Percentiles rank a stretch among this genome's conserved stretches.
Conservation (phyloP, 2,888 invertebrate species). For the Stenichneumon culpator region DNA sequence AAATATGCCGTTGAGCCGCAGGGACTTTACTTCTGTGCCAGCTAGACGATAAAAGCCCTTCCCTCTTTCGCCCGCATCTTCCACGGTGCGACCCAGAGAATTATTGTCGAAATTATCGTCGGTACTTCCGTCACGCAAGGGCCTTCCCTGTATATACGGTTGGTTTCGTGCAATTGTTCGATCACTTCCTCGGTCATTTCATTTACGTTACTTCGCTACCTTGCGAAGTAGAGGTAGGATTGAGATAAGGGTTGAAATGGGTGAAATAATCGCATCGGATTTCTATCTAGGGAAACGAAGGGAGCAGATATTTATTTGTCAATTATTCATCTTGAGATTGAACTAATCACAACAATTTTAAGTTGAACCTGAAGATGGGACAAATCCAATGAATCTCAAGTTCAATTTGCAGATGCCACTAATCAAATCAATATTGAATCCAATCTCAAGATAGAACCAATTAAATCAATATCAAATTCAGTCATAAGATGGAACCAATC, state of each 20-base stretch:
- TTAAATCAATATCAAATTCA: not conserved
- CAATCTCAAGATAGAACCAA: not conserved
- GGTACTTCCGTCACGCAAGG: constrained; percentile 60
- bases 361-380: no score
- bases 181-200: constrained; percentile 22
- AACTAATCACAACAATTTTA: no score
- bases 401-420: no score
- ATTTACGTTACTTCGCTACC: not conserved
- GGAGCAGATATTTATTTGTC: no score
- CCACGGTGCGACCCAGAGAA: constrained; percentile 24
- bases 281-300: not conserved
- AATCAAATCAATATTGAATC: not conserved
- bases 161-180: constrained; percentile 50
- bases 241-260: not conserved
- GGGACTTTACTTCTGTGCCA: not conserved
- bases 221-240: not conserved
- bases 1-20: constrained; percentile 21
- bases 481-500: no score
- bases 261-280: not conserved
- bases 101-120: constrained; percentile 53
- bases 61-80: constrained; percentile 11
- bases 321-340: no score
- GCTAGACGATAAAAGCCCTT: not conserved
- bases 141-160: constrained; percentile 45
- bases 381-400: no score